Percentiles rank a stretch among this genome's conserved stretches.
phyloP scores from a whole-genome alignment of 2,113 vertebrate genomes.

The Nannobrachium achirus region DNA sequence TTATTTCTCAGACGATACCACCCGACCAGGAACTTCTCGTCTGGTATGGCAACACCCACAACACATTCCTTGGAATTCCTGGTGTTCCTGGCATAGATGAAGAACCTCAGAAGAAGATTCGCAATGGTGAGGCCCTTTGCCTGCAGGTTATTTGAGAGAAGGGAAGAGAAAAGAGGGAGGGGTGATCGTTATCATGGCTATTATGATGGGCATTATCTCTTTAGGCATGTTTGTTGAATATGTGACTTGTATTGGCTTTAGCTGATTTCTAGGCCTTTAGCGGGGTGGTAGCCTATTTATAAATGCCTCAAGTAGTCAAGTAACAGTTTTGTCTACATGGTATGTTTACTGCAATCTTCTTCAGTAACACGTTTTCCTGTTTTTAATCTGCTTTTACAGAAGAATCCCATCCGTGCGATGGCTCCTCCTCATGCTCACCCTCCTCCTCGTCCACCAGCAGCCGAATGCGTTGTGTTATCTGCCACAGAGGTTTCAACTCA shows the following conservation, averaged over 20 bases:
- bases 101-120: constrained; percentile 90
- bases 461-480: constrained; percentile 98
- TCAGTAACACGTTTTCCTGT: not conserved
- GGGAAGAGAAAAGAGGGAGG: not conserved
- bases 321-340: not conserved
- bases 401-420: constrained; percentile 85
- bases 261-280: not conserved
- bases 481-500: constrained; percentile 98
- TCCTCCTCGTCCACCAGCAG: constrained; percentile 64
- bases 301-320: no score
- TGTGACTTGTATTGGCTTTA: constrained; percentile 2
- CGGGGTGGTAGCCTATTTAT: no score
- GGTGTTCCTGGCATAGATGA: constrained; percentile 93
- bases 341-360: not conserved
- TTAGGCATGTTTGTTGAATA: not conserved
- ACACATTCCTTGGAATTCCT: constrained; percentile 95
- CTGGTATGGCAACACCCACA: constrained; percentile 96
- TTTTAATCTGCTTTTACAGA: constrained; percentile 74
- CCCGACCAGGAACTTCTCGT: constrained; percentile 97
- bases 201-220: constrained; percentile 17
- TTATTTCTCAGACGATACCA: constrained; percentile 86
- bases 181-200: constrained; percentile 17
- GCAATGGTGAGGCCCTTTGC: constrained; percentile 82
- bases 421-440: constrained; percentile 56
- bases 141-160: not conserved